Conservation (phyloP, 2,888 invertebrate species). For the Phoenoteleia sp. region DNA sequence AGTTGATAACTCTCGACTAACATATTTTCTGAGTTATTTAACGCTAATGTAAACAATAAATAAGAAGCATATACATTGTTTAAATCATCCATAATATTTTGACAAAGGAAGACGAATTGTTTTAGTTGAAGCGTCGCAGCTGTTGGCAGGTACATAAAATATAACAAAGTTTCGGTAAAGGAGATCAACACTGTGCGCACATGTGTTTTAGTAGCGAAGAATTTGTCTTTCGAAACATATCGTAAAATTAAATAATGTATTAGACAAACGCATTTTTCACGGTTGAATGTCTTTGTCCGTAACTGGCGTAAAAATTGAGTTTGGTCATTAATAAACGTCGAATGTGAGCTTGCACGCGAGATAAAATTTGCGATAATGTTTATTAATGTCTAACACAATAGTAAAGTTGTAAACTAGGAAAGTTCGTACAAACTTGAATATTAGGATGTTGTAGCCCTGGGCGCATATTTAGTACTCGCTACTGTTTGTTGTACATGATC, state of each 20-base stretch:
- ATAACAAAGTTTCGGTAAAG: conserved; percentile 51
- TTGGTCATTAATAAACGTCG: conserved; percentile 5
- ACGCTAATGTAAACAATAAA: not conserved
- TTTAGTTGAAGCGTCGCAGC: conserved; percentile 56
- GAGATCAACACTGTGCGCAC: conserved; percentile 8
- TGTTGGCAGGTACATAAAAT: conserved; percentile 53
- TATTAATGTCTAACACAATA: conserved; percentile 60
- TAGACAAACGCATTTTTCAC: not conserved
- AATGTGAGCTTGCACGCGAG: not conserved
- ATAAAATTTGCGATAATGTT: conserved; percentile 43
- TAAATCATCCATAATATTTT: conserved; percentile 43
- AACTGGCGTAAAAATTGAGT: not conserved
- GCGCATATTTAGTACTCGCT: conserved; percentile 49
- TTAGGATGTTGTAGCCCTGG: conserved; percentile 39
- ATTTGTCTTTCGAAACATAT: conserved; percentile 21
- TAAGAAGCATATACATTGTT: conserved; percentile 14
- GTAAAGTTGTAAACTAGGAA: conserved; percentile 52
- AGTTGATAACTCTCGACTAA: no score
- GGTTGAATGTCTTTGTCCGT: not conserved
- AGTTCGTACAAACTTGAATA: conserved; percentile 49
- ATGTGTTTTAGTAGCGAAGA: conserved; percentile 29
- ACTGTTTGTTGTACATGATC: conserved; percentile 56
- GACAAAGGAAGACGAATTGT: conserved; percentile 59
- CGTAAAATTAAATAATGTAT: conserved; percentile 15
- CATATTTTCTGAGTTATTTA: no score